Percentiles rank a stretch among this genome's conserved stretches.
Evolutionary conservation across 35 echinoderm and acorn worm genomes (phyloP).

Genomic region (Ophiothrix spiculata): DNA sequence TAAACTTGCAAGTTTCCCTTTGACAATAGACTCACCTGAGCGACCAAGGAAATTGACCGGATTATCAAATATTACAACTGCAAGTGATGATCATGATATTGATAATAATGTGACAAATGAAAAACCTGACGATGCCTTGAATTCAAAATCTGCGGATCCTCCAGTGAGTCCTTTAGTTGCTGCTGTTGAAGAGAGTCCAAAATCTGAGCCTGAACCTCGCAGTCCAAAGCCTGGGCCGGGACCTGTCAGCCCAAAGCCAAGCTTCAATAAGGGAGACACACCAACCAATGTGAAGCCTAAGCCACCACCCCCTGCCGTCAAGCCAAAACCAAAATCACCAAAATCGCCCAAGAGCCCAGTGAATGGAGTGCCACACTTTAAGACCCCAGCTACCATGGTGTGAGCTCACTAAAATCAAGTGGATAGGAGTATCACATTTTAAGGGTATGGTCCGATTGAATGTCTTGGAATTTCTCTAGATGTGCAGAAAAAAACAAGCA

Average conservation of each 20-base stretch:
- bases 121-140: not conserved
- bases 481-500: no score
- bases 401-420: no score
- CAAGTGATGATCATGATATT: not conserved
- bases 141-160: not conserved
- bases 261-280: not conserved
- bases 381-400: slow-evolving; percentile 38
- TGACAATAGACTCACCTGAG: not conserved
- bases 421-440: no score
- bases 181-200: no score
- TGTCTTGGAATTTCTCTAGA: no score
- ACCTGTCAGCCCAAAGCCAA: not conserved
- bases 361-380: slow-evolving; percentile 57
- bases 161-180: no score
- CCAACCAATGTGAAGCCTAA: slow-evolving; percentile 10
- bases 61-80: not conserved
- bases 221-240: no score
- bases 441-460: not conserved
- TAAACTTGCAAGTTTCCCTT: no score
- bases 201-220: not conserved
- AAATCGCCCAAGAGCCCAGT: slow-evolving; percentile 45
- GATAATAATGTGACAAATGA: slow-evolving; percentile 4
- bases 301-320: slow-evolving; percentile 33
- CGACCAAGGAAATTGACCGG: not conserved
- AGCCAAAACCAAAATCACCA: slow-evolving; percentile 45